phyloP scores from a whole-genome alignment of 2,797 vertebrate species.

The Myotis daubentonii region DNA sequence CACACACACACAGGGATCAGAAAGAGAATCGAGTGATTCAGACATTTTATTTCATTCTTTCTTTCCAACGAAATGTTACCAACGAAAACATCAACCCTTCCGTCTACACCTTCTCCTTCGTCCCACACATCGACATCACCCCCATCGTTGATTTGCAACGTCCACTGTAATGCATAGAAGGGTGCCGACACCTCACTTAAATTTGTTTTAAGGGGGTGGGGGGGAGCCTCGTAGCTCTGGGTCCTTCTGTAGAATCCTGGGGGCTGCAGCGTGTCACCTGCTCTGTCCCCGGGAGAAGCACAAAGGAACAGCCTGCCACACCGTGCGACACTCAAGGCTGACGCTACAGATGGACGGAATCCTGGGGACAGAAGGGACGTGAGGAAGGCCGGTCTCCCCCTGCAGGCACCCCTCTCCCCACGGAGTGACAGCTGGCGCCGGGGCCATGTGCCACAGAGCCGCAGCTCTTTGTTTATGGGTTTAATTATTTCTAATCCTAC shows the following conservation, averaged over 20 bases:
- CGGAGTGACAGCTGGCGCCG: constrained; percentile 36
- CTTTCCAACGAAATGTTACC: constrained; percentile 70
- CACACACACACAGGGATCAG: neutral
- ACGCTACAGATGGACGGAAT: neutral
- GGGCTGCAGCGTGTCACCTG: neutral
- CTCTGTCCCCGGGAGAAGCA: neutral
- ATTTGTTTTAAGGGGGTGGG: neutral
- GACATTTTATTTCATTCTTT: constrained; percentile 2
- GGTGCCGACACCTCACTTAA: constrained; percentile 24
- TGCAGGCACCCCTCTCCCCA: neutral
- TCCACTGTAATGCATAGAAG: neutral
- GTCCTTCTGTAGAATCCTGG: neutral
- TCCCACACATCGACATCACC: constrained; percentile 36
- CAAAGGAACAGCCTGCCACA: neutral
- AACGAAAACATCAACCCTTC: constrained; percentile 60
- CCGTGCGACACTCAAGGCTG: neutral
- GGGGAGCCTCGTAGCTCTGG: neutral
- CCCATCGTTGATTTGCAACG: neutral
- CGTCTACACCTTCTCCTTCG: constrained; percentile 42
- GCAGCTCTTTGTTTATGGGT: constrained; percentile 18
- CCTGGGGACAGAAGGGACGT: neutral
- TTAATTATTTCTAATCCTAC: constrained; percentile 59
- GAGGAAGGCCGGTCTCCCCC: neutral
- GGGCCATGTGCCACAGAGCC: neutral
- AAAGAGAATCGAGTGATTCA: constrained; percentile 1